These are phyloP conservation scores for Meloidogyne hapla DNA, from an alignment of 1,140 invertebrate genomes.

Conservation along the genomic window DNA sequence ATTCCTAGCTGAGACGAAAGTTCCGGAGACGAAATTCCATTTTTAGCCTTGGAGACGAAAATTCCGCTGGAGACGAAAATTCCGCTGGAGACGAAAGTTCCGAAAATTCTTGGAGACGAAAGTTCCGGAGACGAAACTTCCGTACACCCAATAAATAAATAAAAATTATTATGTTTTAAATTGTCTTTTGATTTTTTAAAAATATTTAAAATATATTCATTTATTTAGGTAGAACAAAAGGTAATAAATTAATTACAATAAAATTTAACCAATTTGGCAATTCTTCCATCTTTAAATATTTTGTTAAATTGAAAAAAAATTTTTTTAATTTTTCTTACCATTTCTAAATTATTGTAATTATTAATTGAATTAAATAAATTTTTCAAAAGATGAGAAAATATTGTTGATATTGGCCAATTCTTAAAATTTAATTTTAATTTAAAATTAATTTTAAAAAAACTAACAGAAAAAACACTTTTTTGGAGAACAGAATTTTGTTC, in stretches of 20 bases:
- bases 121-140: no score
- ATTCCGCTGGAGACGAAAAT: no score
- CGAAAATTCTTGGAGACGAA: no score
- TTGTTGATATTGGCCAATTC: neutral
- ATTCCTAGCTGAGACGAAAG: no score
- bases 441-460: neutral
- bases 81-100: no score
- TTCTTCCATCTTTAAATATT: conserved; percentile 3
- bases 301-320: no score
- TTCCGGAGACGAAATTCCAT: no score
- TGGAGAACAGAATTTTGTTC: conserved; percentile 35
- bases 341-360: conserved; percentile 1
- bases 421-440: neutral
- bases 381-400: neutral
- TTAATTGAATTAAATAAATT: neutral
- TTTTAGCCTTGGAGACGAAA: no score
- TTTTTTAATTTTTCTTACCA: neutral
- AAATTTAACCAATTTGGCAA: neutral
- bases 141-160: no score
- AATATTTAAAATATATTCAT: no score
- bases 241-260: neutral
- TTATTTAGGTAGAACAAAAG: neutral
- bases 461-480: conserved; percentile 34
- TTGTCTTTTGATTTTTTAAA: no score
- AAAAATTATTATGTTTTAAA: no score